Conservation (phyloP, 2,113 vertebrate genomes). For the Ageneiosus marmoratus region DNA sequence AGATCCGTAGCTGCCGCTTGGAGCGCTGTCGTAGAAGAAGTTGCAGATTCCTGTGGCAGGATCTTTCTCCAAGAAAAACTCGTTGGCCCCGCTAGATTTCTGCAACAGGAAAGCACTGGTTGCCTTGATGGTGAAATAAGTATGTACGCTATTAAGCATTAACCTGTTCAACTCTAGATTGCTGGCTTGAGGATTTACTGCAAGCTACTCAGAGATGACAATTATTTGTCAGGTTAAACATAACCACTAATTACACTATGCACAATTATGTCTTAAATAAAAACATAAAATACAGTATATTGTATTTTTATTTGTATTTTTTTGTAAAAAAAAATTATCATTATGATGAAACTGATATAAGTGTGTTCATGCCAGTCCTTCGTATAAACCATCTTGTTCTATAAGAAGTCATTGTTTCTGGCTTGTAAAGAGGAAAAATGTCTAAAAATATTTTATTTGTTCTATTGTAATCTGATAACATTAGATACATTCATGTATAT, state of each 20-base stretch:
- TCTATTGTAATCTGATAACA: not conserved
- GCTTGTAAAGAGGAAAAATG: not conserved
- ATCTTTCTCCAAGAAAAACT: constrained; percentile 88
- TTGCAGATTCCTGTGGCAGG: constrained; percentile 89
- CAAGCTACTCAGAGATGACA: not conserved
- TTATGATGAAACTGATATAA: not conserved
- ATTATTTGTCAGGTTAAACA: not conserved
- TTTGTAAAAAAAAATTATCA: too few species aligned
- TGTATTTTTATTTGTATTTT: too few species aligned
- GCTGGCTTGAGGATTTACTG: not conserved
- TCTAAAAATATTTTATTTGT: not conserved
- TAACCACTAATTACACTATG: not conserved
- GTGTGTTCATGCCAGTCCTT: too few species aligned
- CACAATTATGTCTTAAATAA: not conserved
- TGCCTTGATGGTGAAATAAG: not conserved
- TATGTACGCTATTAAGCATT: not conserved
- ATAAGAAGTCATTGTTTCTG: too few species aligned
- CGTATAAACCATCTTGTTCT: too few species aligned
- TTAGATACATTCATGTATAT: too few species aligned
- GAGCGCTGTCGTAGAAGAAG: constrained; percentile 95
- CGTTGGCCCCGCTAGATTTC: constrained; percentile 81
- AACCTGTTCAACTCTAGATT: not conserved
- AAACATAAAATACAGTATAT: not conserved
- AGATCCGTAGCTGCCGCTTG: constrained; percentile 92
- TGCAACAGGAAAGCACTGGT: constrained; percentile 59